Evolutionary conservation across 2,888 invertebrate species (phyloP).

Genomic region (Scrobipalpa atriplicella): DNA sequence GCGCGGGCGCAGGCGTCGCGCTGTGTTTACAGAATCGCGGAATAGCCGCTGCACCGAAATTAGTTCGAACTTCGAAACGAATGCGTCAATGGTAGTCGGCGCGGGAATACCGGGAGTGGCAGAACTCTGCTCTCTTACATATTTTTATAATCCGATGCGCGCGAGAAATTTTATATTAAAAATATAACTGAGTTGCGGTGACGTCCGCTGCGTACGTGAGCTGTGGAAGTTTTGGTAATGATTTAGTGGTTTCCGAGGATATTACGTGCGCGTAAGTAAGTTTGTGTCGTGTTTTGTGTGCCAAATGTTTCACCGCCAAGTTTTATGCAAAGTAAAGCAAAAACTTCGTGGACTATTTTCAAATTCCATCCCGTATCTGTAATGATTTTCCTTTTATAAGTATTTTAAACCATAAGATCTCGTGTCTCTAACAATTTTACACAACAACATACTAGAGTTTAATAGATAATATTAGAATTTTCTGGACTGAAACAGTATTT

Average conservation of each 20-base stretch:
- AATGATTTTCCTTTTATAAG: no score
- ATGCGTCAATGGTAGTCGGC: conserved; percentile 79
- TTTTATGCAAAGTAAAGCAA: neutral
- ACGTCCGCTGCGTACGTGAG: conserved; percentile 41
- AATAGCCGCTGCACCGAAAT: conserved; percentile 81
- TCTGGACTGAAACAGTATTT: neutral
- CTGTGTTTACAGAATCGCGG: conserved; percentile 80
- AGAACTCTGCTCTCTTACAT: conserved; percentile 70
- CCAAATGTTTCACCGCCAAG: conserved; percentile 23
- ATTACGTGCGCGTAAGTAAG: conserved; percentile 30
- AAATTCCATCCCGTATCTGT: no score
- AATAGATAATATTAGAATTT: no score
- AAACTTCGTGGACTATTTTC: no score
- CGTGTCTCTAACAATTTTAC: no score
- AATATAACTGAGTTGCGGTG: conserved; percentile 64
- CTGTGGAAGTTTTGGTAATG: conserved; percentile 26
- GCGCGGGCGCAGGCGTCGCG: conserved; percentile 61
- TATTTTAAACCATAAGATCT: no score
- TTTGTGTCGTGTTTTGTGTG: conserved; percentile 33
- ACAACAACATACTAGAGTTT: no score
- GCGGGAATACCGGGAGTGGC: conserved; percentile 58
- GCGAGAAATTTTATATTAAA: conserved; percentile 64
- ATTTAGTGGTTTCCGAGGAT: conserved; percentile 26
- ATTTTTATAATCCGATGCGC: conserved; percentile 76
- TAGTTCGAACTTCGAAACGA: conserved; percentile 79